Evolutionary conservation across 1,140 invertebrate species (phyloP), one percentile per base, ranked within the genome.

Genomic region (Pogonomyrmex barbatus): DNA sequence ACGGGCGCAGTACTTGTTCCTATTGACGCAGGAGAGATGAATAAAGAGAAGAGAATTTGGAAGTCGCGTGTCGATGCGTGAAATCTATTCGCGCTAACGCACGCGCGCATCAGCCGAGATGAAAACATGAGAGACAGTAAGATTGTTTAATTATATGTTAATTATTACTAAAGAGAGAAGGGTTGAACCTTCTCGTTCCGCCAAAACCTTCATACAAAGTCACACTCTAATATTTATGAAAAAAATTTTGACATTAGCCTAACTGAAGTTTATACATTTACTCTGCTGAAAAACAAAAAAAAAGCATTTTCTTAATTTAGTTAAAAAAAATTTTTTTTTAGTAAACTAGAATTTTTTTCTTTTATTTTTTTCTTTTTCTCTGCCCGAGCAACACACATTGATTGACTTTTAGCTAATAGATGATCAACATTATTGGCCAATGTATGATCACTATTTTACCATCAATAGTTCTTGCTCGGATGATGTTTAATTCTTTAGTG

Each of bases 1-100:
- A 96, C 96, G 93, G 93, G 95, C 96, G 96, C 96, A 93, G 93
- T 93, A 92, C 84, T 90, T 90, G 93, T 95, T 94, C 93, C 94
- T 94, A 93, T 91, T 89, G 89, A 87, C 56, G 47, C 56, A 76
- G 36, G n/a, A 76, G 79, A 56, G 45, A 10, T 24, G 4, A 60
- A 77, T 14, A 65, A 36, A 50, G 24, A 60, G 45, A 62, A 47
- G 54, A 77, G 42, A 52, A 36, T 39, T 39, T 33, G 47, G 12
- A 76, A 76, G 54, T 62, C 14, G 36, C 14, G 30, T 71, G 71
- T n/a, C 42, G 36, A 75, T 4, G n/a, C 30, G 50, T 36, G 58
- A 45, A 9, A 6, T 50, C 24, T 60, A 79, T 65, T 60, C 45
- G 47, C 36, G 60, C 33, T 71, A 39, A 54, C 12, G 39, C 42